Evolutionary conservation across 2,797 vertebrate species (phyloP).

Genomic region (Crenuchus spilurus): DNA sequence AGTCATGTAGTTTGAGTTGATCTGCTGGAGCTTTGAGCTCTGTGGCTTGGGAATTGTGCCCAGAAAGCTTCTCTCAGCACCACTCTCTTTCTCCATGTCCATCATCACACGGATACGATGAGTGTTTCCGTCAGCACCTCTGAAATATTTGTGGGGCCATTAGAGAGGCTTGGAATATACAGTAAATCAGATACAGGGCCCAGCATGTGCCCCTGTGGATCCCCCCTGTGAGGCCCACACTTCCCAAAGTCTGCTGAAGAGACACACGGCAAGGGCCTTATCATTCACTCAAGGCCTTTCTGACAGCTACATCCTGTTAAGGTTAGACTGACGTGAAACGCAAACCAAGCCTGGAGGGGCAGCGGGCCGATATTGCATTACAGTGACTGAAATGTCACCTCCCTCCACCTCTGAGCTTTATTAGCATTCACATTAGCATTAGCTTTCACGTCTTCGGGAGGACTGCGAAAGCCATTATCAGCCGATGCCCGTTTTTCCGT

Average conservation of each 20-base stretch:
- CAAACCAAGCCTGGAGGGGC: constrained; percentile 66
- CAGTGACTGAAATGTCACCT: constrained; percentile 61
- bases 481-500: not conserved
- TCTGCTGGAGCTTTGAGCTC: not conserved
- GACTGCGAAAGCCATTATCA: not conserved
- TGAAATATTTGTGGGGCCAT: constrained; percentile 21
- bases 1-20: not conserved
- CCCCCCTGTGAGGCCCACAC: constrained; percentile 34
- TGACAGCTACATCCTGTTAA: constrained; percentile 72
- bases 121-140: constrained; percentile 26
- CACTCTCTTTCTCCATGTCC: constrained; percentile 45
- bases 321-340: constrained; percentile 67
- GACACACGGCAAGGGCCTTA: constrained; percentile 57
- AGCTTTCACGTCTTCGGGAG: constrained; percentile 39
- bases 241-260: constrained; percentile 63
- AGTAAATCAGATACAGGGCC: constrained; percentile 58
- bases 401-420: constrained; percentile 44
- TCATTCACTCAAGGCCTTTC: constrained; percentile 66
- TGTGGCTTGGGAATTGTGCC: constrained; percentile 31
- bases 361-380: constrained; percentile 61
- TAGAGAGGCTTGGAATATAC: constrained; percentile 40
- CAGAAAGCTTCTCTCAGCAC: constrained; percentile 52
- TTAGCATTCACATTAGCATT: constrained; percentile 37
- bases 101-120: constrained; percentile 51
- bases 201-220: constrained; percentile 34